These are phyloP conservation scores for Megaptera novaeangliae DNA, from an alignment of 2,113 vertebrate genomes.

Conservation along the genomic window DNA sequence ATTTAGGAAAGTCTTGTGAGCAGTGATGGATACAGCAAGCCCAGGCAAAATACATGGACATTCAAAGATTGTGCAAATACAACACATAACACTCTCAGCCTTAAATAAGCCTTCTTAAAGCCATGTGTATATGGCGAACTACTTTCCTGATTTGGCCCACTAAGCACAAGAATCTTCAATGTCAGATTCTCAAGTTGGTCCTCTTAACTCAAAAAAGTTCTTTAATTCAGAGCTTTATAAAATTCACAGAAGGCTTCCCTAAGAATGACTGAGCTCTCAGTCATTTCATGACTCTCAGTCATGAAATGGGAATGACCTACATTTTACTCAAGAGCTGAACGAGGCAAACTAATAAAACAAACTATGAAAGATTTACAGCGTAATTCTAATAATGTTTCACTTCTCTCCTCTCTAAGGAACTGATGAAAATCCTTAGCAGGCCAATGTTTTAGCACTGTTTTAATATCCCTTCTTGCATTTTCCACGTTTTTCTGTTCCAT, in stretches of 20 bases:
- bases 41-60: background rate
- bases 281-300: background rate
- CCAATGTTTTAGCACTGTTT: background rate
- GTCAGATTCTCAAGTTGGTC: background rate
- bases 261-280: background rate
- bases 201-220: background rate
- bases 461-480: background rate
- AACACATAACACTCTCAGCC: background rate
- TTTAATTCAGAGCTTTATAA: constrained; percentile 10
- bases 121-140: background rate
- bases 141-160: background rate
- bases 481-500: background rate
- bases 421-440: background rate
- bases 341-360: constrained; percentile 33
- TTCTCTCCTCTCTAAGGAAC: background rate
- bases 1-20: background rate
- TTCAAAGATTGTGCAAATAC: background rate
- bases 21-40: background rate
- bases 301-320: background rate
- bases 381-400: background rate
- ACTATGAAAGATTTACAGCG: background rate
- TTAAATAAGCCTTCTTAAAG: background rate
- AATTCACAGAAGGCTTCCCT: background rate
- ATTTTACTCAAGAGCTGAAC: constrained; percentile 6
- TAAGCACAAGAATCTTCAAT: background rate